phyloP scores from a whole-genome alignment of 2,797 vertebrate species.

The Champsocephalus esox region DNA sequence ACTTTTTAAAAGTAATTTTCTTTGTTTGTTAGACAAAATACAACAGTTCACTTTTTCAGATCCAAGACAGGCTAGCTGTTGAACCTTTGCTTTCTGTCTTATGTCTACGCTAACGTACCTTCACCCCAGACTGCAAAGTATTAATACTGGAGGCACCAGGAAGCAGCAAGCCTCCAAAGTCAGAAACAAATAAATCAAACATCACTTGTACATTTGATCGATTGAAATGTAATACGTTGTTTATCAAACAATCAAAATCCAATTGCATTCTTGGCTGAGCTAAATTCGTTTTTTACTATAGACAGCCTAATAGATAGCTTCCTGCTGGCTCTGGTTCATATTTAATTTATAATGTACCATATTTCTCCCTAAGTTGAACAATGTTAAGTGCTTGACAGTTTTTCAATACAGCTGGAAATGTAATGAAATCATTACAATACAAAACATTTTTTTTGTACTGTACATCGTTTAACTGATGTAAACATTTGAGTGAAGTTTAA shows the following conservation, averaged over 20 bases:
- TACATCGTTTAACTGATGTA: not conserved
- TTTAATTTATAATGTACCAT: not conserved
- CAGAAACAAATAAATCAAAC: too few relatives aligned
- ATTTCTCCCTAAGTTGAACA: not conserved
- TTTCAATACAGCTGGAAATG: not conserved
- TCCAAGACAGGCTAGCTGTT: too few relatives aligned
- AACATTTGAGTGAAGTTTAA: not conserved
- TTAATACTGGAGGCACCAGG: too few relatives aligned
- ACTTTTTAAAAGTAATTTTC: too few relatives aligned
- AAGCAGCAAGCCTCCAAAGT: too few relatives aligned
- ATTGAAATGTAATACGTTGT: not conserved
- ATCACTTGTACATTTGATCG: too few relatives aligned
- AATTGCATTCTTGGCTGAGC: too few relatives aligned
- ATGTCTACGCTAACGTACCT: too few relatives aligned
- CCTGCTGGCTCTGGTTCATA: not conserved
- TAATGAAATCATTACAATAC: not conserved
- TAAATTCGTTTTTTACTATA: too few relatives aligned
- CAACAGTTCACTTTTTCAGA: not conserved
- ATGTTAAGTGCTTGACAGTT: not conserved
- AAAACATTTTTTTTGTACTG: not conserved
- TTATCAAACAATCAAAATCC: not conserved
- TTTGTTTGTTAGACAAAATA: not conserved
- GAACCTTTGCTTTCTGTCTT: too few relatives aligned
- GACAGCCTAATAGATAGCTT: too few relatives aligned
- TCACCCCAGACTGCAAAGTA: too few relatives aligned